Evolutionary conservation across 2,888 invertebrate species (phyloP), one percentile per base, ranked within the genome.

Genomic region (Cheilosia soror): DNA sequence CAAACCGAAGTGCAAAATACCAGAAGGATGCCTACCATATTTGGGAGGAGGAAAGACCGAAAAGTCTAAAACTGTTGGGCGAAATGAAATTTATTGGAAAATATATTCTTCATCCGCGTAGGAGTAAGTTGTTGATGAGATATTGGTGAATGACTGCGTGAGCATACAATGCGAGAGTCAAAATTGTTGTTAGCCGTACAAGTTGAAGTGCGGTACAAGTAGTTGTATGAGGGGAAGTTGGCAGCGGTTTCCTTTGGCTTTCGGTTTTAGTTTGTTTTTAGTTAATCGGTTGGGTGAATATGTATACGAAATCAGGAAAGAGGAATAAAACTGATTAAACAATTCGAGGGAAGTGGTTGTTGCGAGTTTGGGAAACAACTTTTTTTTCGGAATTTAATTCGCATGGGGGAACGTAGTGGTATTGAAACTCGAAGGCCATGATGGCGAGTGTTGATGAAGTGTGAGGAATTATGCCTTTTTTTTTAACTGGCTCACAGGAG

Each of bases 41-140:
- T 27, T 13, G 37, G 13, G 27, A 31, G 11, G 42, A 40, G n/a
- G 31, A 29, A 53, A 55, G 62, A 73, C 66, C 66, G n/a, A 42
- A 51, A 60, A 60, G 62, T 78, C 66, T 51, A 51, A 73, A 84
- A 79, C 58, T 75, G 69, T 79, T 83, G 79, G 68, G 69, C 68
- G 69, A 65, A 75, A 84, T 84, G 63, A 75, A 84, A 84, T 79
- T 79, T 75, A 84, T 84, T 79, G 84, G 79, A 84, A 79, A 84
- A 75, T 79, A 75, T 79, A 84, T 58, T 65, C 62, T 73, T 63
- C 58, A 73, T 79, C 69, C 58, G 49, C 9, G 7, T 5, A 57
- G 37, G 37, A 5, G 44, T 4, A 27, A 25, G 40, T 27, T 6
- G 42, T 6, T 20, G 55, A 53, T n/a, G 29, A 13, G 49, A 53